These are phyloP conservation scores for Sebastes vulpes DNA, from an alignment of 2,797 vertebrate genomes.

Conservation along the genomic window DNA sequence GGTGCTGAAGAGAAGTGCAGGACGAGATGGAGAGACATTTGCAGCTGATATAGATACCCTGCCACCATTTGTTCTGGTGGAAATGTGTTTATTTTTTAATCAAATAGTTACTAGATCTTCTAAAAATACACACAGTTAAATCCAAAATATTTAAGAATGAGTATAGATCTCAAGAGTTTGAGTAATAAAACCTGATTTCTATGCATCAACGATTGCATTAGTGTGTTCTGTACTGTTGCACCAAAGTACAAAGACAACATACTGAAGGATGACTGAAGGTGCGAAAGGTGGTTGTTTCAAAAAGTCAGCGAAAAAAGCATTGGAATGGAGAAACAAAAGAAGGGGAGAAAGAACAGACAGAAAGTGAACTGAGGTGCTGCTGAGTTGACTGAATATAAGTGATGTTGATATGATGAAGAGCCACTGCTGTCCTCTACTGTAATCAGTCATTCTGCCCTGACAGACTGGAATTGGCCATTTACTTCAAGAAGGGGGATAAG, in stretches of 20 bases:
- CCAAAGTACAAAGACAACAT: not conserved
- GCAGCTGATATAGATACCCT: not conserved
- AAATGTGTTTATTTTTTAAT: not conserved
- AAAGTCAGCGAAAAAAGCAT: not conserved
- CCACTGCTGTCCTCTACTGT: conserved; percentile 43
- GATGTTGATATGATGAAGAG: conserved; percentile 47
- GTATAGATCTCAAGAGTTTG: not conserved
- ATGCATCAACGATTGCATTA: not conserved
- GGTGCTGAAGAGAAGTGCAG: not conserved
- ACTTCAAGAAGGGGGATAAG: conserved; percentile 2
- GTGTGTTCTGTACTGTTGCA: not conserved
- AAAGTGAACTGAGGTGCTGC: conserved; percentile 5
- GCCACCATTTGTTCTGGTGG: not conserved
- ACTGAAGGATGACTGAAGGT: not conserved
- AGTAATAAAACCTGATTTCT: not conserved
- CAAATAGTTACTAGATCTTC: too few relatives aligned
- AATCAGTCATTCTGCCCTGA: conserved; percentile 62
- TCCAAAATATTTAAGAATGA: not conserved
- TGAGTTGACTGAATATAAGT: conserved; percentile 39
- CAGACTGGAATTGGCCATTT: conserved; percentile 29
- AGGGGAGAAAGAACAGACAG: not conserved
- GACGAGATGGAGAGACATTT: not conserved
- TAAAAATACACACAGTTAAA: not conserved
- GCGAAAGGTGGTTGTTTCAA: not conserved
- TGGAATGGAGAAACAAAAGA: not conserved